Base-by-base conservation (phyloP, 2,888 invertebrate species). In the Heliconius hortense region DNA sequence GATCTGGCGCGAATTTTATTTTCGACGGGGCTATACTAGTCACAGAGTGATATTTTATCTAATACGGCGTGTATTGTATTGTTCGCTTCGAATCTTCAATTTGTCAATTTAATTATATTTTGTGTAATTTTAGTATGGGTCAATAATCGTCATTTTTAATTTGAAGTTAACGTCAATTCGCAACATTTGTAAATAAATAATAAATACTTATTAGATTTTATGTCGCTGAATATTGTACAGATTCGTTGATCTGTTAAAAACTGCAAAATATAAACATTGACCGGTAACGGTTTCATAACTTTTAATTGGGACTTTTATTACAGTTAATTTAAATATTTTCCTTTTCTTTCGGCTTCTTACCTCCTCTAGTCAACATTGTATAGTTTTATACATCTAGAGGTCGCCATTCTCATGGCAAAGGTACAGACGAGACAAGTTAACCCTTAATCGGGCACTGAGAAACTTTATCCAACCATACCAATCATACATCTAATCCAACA, bases 301-400 rank as follows among this genome's bases (percentile, higher is more conserved):
- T 13, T 64, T 64, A 10, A 15, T 15, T 24, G 60, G 15, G 15
- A 60, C 7, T 60, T 18, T 26, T 60, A 18, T 60, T 24, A 26
- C 4, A 43, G 15, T 43, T 15, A 4, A 43, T 43, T 43, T 5
- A 43, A 43, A 18, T 18, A 15, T 43, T 43, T 15, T 43, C 15
- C 43, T 15, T 31, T 63, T 21, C 11, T 63, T 11, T 21, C 63
- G 35, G 2, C 26, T 26, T 74, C 69, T 69, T 74, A 74, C 69
- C 74, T 24, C 48, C 72, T 77, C 73, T 75, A 77, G 76, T 73
- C 35, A 77, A 35, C 62, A 69, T 62, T 77, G 75, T 75, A 77
- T 75, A 73, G 15, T 70, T 13, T 11, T 66, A 75, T 77, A 74
- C 69, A 43, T 53, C 64, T 75, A 75, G 77, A 75, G 75, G 39